Base-by-base conservation (phyloP, 2,888 invertebrate species). In the Amitus sp. region DNA sequence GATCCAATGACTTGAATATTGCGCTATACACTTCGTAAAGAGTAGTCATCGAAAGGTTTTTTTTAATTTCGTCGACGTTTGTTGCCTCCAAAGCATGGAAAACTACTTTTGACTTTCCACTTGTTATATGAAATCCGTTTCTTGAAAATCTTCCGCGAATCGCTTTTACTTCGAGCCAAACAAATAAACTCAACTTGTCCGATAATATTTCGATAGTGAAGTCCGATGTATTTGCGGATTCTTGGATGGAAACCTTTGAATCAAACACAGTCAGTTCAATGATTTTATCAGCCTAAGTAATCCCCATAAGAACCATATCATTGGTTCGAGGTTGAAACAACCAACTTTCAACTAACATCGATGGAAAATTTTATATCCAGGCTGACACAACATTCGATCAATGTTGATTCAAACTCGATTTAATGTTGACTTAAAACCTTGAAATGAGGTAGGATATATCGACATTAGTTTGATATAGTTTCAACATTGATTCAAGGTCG, bases 81-180 rank as follows among this genome's bases (percentile, higher is more conserved):
- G 59, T 52, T 2, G 58, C 2, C 58, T 77, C 64, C 6, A 65
- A 47, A 1, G 79, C 51, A 43, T 73, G 64, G 46, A 79, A 83
- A 18, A 55, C 58, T 19, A 83, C 57, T 2, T 23, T 67, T 50
- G 76, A 80, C n/a, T 57, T 63, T 10, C 72, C 62, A 13, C 73
- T 65, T 2, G 82, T 72, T 42, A 87, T 73, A 7, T 87, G 83
- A 23, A 94, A 89, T 0, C 94, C 94, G 80, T 95, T 94, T 68
- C 92, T 89, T 1, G 89, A 88, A 78, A 94, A 94, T 56, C 82
- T 83, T 1, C 94, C 94, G 9, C 73, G 77, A 34, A 84, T 75
- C 47, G 79, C 75, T 1, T 77, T 80, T 0, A 86, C 77, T 64
- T 90, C 89, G 17, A 92, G 77, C 90, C 90, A 92, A 1, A 92